Evolutionary conservation across 2,888 invertebrate genomes (phyloP), one percentile per base, ranked within the genome.

Genomic region (Microdon myrmicae): DNA sequence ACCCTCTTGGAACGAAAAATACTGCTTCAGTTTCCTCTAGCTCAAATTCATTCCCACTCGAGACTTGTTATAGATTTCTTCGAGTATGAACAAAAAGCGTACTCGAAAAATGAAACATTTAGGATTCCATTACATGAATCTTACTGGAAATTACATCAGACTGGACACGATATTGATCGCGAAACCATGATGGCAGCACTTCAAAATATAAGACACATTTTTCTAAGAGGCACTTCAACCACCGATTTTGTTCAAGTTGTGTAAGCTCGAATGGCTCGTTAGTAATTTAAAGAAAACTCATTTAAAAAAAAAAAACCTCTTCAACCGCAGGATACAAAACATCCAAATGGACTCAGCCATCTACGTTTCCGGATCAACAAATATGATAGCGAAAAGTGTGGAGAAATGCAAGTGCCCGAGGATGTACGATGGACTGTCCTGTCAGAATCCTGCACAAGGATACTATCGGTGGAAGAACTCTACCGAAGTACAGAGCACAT

Each of bases 161-260:
- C 81, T 68, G 75, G 82, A 59, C 77, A 81, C 55, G 79, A 81
- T 37, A 88, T 94, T 0, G 88, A 86, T 28, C 82, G 93, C 22
- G 85, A 87, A 55, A 87, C 90, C 20, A 82, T 98, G 73, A 95
- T 98, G 96, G 84, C 94, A n/a, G 90, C 93, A 0, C 82, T 98
- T 58, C 94, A 95, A 74, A 90, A 92, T 71, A 81, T 98, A 0
- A 88, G 91, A 55, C 86, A 89, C 68, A 84, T 96, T 60, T 84
- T 92, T 31, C 82, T 97, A 28, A 83, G 92, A 37, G 91, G 88
- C 2, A 86, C 88, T 0, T 84, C 86, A 53, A 83, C 85, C 55
- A 82, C 85, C 1, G 85, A 86, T 60, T 86, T 86, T 68, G 81
- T 82, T 6, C 82, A 81, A 76, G 83, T 85, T 37, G 82, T 81